Conservation (phyloP, 2,888 invertebrate genomes). For the Andrena fulva region DNA sequence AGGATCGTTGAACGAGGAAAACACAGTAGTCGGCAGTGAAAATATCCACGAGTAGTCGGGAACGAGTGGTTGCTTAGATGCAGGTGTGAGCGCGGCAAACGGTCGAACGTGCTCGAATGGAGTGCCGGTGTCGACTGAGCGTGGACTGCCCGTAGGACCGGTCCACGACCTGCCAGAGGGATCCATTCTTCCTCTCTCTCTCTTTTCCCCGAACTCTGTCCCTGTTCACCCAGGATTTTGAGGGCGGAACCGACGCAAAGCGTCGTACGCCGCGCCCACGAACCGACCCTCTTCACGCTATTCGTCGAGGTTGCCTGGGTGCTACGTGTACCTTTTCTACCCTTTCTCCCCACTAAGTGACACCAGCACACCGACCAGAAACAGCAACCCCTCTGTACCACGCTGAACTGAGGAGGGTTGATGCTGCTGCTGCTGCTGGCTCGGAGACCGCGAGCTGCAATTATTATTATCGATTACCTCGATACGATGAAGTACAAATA, state of each 20-base stretch:
- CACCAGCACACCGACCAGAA: slow-evolving; percentile 40
- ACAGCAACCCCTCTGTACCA: slow-evolving; percentile 56
- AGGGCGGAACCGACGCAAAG: slow-evolving; percentile 64
- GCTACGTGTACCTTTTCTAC: slow-evolving; percentile 59
- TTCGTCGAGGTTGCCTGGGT: slow-evolving; percentile 69
- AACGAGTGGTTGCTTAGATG: not conserved
- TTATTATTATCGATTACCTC: slow-evolving; percentile 79
- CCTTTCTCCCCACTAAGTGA: slow-evolving; percentile 53
- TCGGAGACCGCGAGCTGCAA: slow-evolving; percentile 70
- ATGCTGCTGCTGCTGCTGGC: slow-evolving; percentile 46
- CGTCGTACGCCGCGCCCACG: slow-evolving; percentile 70
- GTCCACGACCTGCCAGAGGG: slow-evolving; percentile 48
- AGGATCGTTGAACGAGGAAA: not conserved
- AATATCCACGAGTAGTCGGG: not conserved
- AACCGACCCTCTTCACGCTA: slow-evolving; percentile 74
- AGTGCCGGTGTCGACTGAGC: slow-evolving; percentile 70
- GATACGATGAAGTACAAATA: slow-evolving; percentile 76
- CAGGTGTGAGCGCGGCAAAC: slow-evolving; percentile 34
- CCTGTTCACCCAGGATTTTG: slow-evolving; percentile 37
- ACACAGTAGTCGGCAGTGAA: not conserved
- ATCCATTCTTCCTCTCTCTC: slow-evolving; percentile 46
- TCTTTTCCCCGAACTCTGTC: slow-evolving; percentile 8
- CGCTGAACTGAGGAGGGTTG: slow-evolving; percentile 58
- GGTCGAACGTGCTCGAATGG: slow-evolving; percentile 60
- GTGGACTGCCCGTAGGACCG: slow-evolving; percentile 54